Conservation (phyloP, 2,113 vertebrate species). For the Sinocyclocheilus maitianheensis region DNA sequence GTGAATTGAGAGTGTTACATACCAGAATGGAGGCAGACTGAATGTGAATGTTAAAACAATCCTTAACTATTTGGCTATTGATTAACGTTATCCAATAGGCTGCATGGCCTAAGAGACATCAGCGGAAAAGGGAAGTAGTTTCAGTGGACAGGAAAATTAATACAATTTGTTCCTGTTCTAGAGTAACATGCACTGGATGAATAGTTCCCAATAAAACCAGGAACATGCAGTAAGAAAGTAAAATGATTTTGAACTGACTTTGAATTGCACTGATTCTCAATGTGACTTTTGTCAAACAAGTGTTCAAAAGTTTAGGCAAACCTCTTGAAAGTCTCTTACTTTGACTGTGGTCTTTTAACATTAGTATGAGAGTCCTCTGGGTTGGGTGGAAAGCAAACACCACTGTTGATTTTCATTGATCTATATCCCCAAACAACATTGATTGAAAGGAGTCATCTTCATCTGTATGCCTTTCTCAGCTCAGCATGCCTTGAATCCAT, state of each 20-base stretch:
- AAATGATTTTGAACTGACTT: not conserved
- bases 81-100: not conserved
- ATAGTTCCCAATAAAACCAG: not conserved
- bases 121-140: not conserved
- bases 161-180: not conserved
- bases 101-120: not conserved
- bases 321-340: not conserved
- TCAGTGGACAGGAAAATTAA: not conserved
- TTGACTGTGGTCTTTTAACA: not conserved
- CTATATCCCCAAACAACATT: constrained; percentile 31
- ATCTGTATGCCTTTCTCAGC: constrained; percentile 27
- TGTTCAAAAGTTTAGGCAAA: not conserved
- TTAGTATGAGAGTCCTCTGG: constrained; percentile 9
- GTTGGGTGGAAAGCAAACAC: constrained; percentile 33
- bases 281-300: constrained; percentile 20
- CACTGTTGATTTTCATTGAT: constrained; percentile 38
- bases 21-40: not conserved
- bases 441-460: constrained; percentile 22
- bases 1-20: not conserved
- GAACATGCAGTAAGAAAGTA: not conserved
- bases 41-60: not conserved
- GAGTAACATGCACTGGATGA: not conserved
- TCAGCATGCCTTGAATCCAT: not conserved
- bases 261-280: not conserved
- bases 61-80: not conserved